Percentiles rank a stretch among this genome's conserved stretches.
Conservation (phyloP, 2,113 vertebrate genomes). For the Pterocles orientalis region DNA sequence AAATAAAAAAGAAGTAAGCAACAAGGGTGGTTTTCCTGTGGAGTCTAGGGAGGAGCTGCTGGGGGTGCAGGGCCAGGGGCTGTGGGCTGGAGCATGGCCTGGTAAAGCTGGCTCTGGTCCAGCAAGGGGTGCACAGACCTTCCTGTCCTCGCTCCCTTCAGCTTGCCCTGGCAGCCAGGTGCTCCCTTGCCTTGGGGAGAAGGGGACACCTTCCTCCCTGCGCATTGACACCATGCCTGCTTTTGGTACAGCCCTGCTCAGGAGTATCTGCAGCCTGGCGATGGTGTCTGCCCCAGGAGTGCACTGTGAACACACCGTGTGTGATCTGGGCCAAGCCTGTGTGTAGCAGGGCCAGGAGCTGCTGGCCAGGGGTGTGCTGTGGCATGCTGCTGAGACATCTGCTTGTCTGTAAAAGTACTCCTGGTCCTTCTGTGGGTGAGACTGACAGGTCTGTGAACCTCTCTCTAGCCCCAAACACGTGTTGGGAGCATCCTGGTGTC, state of each 20-base stretch:
- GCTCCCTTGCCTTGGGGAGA: neutral
- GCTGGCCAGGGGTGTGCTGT: neutral
- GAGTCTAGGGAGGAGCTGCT: rapidly evolving
- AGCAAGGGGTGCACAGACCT: rapidly evolving
- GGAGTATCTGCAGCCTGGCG: neutral
- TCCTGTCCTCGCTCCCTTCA: neutral
- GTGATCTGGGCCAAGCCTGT: neutral
- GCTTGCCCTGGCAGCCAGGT: rapidly evolving
- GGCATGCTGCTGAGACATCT: neutral
- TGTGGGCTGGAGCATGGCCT: neutral
- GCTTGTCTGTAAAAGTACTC: too few relatives aligned
- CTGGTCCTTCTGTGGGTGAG: neutral
- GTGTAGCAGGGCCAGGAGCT: neutral
- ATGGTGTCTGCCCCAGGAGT: neutral
- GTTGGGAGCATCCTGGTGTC: neutral
- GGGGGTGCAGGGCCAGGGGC: neutral
- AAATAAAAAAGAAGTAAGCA: neutral
- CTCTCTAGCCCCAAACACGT: neutral
- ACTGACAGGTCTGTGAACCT: neutral
- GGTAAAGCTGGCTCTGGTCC: too few relatives aligned
- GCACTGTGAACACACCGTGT: rapidly evolving
- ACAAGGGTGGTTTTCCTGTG: neutral
- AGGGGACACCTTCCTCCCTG: too few relatives aligned
- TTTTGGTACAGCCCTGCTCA: neutral
- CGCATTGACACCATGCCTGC: neutral